Evolutionary conservation across 2,797 vertebrate species (phyloP).

Genomic region (Spheniscus humboldti): DNA sequence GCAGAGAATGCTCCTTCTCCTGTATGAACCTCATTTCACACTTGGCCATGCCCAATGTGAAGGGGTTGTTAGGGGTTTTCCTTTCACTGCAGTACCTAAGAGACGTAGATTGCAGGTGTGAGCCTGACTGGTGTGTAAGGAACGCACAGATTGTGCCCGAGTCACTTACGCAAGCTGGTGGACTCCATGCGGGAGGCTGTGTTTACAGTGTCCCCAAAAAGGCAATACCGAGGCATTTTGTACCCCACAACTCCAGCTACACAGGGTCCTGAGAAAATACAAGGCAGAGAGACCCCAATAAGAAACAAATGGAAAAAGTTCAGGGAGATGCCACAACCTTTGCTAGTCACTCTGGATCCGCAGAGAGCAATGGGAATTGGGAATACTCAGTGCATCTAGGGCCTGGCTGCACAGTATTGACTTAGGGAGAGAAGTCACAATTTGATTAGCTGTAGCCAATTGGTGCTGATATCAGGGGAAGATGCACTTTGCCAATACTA

Average conservation of each 20-base stretch:
- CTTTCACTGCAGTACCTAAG: neutral
- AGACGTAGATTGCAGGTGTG: neutral
- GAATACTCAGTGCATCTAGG: neutral
- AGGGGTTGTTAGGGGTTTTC: neutral
- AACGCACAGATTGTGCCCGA: rapidly evolving
- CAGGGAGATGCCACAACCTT: neutral
- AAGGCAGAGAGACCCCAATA: neutral
- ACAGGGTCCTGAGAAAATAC: slow-evolving; percentile 76
- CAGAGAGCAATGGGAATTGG: neutral
- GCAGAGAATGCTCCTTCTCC: neutral
- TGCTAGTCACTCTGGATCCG: neutral
- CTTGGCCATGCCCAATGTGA: rapidly evolving
- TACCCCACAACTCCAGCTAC: slow-evolving; percentile 90
- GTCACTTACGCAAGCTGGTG: slow-evolving; percentile 84
- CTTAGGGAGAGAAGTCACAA: neutral
- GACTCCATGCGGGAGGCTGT: slow-evolving; percentile 91
- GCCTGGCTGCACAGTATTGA: neutral
- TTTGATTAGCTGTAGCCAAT: neutral
- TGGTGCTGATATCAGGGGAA: neutral
- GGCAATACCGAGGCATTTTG: slow-evolving; percentile 92
- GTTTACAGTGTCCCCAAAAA: slow-evolving; percentile 92
- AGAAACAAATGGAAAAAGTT: neutral
- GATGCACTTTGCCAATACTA: neutral
- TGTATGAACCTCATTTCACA: neutral
- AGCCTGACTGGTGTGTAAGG: rapidly evolving